phyloP scores from a whole-genome alignment of 2,797 vertebrate genomes.

The Arnoldichthys spilopterus region DNA sequence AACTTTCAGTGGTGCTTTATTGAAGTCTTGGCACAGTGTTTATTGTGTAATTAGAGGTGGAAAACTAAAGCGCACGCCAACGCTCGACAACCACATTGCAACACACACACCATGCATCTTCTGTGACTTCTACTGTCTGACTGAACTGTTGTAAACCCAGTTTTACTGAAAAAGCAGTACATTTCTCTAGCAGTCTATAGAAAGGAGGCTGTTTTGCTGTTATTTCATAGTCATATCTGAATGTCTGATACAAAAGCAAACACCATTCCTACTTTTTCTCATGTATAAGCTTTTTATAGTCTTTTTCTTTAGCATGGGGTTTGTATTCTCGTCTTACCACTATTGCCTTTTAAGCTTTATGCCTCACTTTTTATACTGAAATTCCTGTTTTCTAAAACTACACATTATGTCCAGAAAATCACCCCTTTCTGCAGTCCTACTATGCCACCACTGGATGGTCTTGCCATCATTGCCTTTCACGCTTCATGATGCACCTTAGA shows the following conservation, averaged over 20 bases:
- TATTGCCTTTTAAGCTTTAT: too few relatives aligned
- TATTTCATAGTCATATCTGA: not conserved
- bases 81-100: conserved; percentile 16
- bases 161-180: not conserved
- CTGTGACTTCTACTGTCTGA: conserved; percentile 12
- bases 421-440: too few relatives aligned
- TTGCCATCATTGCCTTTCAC: too few relatives aligned
- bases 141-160: not conserved
- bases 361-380: too few relatives aligned
- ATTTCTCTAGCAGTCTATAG: not conserved
- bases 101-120: conserved; percentile 21
- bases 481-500: too few relatives aligned
- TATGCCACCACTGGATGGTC: too few relatives aligned
- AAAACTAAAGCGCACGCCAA: conserved; percentile 34
- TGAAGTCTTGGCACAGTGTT: conserved; percentile 34
- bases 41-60: conserved; percentile 31
- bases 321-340: too few relatives aligned
- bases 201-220: not conserved
- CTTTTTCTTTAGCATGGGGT: not conserved
- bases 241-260: not conserved
- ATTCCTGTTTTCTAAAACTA: too few relatives aligned
- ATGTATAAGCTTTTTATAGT: not conserved
- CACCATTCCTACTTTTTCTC: not conserved
- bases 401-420: too few relatives aligned
- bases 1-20: conserved; percentile 42